Evolutionary conservation across 2,113 vertebrate species (phyloP), one percentile per base, ranked within the genome.

Genomic region (Casuarius casuarius): DNA sequence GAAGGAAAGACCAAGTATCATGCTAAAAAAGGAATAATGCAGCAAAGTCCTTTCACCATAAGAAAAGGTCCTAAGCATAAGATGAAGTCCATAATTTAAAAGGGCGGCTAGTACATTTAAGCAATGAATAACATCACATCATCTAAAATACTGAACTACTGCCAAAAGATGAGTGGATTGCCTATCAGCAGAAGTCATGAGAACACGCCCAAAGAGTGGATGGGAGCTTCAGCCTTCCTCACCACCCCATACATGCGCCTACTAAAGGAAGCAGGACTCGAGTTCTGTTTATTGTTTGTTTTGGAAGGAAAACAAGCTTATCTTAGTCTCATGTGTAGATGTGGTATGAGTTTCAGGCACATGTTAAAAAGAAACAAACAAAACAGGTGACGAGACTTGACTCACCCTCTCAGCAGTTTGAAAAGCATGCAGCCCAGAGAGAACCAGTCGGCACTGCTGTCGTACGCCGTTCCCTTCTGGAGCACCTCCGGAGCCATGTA

Each of bases 361-460:
- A 44, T 22, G 21, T 31, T 61, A 8, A 51, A 35, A 63, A 16
- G 13, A 12, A 58, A 35, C 56, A 18, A 29, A 31, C 19, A 38
- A 21, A 10, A 35, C 10, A 54, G 0, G 1, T 44, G 67, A 33
- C 5, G 10, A 12, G 46, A 19, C 20, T 8, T 79, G 65, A 86
- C 97, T 99, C 98, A 99, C 99, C 99, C 99, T 96, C 99, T 97
- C 33, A 99, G 98, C 7, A 99, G 99, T 71, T 99, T 99, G 98
- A 99, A 99, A 46, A 99, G 98, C 99, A 99, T 99, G 96, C 99
- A 99, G 82, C 99, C 99, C 90, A 99, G 96, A 10, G 99, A 99
- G 98, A 99, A 99, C 99, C 99, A 99, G 97, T 99, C 99, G 0
- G 99, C 99, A 0, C 99, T 99, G 99, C 99, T 99, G 97, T 99